These are phyloP conservation scores for Ptilorrhoa leucosticta DNA, from an alignment of 2,113 vertebrate species.

Conservation along the genomic window DNA sequence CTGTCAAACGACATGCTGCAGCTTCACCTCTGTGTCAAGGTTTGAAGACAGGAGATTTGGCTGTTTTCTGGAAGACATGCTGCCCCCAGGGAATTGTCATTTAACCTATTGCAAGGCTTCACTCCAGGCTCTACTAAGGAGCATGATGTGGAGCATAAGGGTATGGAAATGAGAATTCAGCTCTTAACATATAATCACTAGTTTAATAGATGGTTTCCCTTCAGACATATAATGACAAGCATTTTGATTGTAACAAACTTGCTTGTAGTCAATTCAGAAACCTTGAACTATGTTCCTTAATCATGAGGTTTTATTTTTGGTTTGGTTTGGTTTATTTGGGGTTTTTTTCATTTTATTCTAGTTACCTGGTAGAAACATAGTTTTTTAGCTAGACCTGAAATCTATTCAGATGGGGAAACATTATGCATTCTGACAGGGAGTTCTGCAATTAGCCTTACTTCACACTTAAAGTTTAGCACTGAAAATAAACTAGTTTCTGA, in stretches of 20 bases:
- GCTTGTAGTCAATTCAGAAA: neutral
- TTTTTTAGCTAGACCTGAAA: neutral
- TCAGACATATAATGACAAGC: neutral
- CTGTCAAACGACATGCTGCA: neutral
- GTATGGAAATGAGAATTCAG: neutral
- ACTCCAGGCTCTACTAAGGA: neutral
- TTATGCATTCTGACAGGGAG: neutral
- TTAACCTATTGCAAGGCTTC: neutral
- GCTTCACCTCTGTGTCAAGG: neutral
- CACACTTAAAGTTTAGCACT: neutral
- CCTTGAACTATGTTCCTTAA: neutral
- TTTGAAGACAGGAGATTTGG: neutral
- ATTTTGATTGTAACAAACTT: neutral
- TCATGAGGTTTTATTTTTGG: accelerated
- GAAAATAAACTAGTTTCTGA: neutral
- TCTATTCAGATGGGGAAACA: neutral
- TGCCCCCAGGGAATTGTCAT: neutral
- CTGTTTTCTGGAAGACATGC: neutral
- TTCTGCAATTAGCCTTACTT: neutral
- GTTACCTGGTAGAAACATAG: neutral
- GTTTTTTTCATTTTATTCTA: neutral
- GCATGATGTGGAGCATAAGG: neutral
- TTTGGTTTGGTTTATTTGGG: accelerated
- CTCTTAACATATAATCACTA: neutral
- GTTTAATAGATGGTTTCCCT: neutral